Evolutionary conservation across 2,888 invertebrate species (phyloP).

Genomic region (Himalopsyche anomala): DNA sequence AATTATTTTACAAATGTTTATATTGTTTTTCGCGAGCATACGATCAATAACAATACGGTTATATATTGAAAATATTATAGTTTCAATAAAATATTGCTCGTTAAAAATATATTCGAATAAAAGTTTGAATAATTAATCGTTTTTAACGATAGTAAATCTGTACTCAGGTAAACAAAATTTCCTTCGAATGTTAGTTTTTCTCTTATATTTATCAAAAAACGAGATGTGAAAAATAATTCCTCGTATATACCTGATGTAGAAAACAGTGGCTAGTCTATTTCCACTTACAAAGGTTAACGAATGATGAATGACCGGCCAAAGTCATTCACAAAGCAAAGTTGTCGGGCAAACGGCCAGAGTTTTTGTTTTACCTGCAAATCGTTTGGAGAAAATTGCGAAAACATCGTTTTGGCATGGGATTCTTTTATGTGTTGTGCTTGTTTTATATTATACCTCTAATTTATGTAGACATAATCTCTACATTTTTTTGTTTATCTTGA

Average conservation of each 20-base stretch:
- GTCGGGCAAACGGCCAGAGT: neutral
- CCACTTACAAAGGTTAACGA: conserved; percentile 39
- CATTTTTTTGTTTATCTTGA: neutral
- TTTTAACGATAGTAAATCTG: too few species aligned
- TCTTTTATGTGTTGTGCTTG: neutral
- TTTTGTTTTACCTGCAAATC: conserved; percentile 41
- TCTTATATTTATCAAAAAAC: neutral
- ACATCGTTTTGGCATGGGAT: conserved; percentile 18
- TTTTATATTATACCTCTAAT: conserved; percentile 1
- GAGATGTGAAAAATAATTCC: neutral
- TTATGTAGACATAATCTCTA: neutral
- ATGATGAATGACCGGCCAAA: conserved; percentile 48
- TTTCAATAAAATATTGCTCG: too few species aligned
- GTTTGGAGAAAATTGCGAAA: conserved; percentile 25
- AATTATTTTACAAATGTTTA: too few species aligned
- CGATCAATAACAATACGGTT: too few species aligned
- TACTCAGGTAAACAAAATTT: too few species aligned
- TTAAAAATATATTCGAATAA: too few species aligned
- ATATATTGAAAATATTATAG: too few species aligned
- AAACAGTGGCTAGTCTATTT: conserved; percentile 29
- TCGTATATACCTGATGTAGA: neutral
- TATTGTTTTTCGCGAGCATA: too few species aligned
- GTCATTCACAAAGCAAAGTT: conserved; percentile 49
- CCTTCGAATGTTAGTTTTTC: neutral
- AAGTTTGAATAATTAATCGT: too few species aligned